Base-by-base conservation (phyloP, 2,888 invertebrate genomes). In the Oasisia sp. region DNA sequence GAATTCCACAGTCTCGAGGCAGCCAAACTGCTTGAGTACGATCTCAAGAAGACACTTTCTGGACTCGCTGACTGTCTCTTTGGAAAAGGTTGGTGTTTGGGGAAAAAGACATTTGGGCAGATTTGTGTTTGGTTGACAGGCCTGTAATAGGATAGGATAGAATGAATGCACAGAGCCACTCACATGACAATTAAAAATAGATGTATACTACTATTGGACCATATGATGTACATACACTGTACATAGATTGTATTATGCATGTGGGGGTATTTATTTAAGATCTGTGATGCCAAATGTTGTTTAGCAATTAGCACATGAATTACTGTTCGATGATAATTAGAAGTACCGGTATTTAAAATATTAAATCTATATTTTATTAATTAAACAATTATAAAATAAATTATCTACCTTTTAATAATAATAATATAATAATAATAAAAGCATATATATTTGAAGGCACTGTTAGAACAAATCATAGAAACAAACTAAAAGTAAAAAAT, bases 1-100 rank as follows among this genome's bases (percentile, higher is more conserved):
- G 97, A 97, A 32, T 97, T 97, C 94, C 99, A 99, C 95, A 98
- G 98, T 0, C 96, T 98, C 93, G 98, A 99, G 96, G 98, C 99
- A 0, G 97, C 98, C 0, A 98, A 98, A 96, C 96, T 98, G 50
- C 97, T 99, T 97, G 98, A 98, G 95, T 97, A 97, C 94, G 98
- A 98, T 95, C 96, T 99, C 93, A 99, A 99, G 96, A 97, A 96
- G 2, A 97, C 98, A 92, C 97, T 99, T 0, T 97, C 97, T 92
- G 98, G 98, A 0, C 96, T 99, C 93, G 98, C 98, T 0, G 97
- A 97, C 94, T 96, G 97, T 92, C 96, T 99, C 89, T 99, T 99
- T 97, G 99, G 99, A 19, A 96, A 97, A 95, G 97, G 98, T 97
- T 94, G 92, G 93, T 56, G 32, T 32, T 32, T 89, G 32, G 45